Evolutionary conservation across 2,888 invertebrate genomes (phyloP).

Genomic region (Archips crataeganus): DNA sequence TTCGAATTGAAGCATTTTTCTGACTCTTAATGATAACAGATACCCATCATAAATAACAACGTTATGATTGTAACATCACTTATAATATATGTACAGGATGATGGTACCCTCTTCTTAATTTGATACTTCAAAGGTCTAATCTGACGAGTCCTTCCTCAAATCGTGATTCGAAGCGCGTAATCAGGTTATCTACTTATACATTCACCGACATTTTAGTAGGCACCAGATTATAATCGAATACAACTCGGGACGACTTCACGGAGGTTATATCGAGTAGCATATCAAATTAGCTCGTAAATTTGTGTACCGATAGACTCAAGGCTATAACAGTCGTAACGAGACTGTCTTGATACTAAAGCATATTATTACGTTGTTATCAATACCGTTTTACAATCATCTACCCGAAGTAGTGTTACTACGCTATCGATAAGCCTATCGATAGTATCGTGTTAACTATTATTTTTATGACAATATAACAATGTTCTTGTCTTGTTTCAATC

Average conservation of each 20-base stretch:
- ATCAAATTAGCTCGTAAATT: constrained; percentile 35
- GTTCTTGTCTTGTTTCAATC: too few species aligned
- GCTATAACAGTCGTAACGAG: constrained; percentile 29
- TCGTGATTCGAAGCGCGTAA: not conserved
- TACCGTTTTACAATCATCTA: constrained; percentile 10
- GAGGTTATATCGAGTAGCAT: constrained; percentile 29
- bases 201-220: constrained; percentile 17
- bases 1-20: too few species aligned
- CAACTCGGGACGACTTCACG: constrained; percentile 13
- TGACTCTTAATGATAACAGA: too few species aligned
- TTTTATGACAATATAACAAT: too few species aligned
- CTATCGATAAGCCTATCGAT: too few species aligned
- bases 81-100: not conserved
- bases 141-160: constrained; percentile 6
- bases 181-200: constrained; percentile 3
- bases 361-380: constrained; percentile 32
- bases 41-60: not conserved
- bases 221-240: constrained; percentile 22
- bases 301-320: constrained; percentile 19
- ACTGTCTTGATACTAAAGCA: constrained; percentile 14
- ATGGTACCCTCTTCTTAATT: not conserved
- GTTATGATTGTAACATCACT: too few species aligned
- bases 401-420: not conserved
- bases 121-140: not conserved
- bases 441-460: too few species aligned